These are phyloP conservation scores for Pygocentrus nattereri DNA, from an alignment of 2,797 vertebrate species.

Conservation along the genomic window DNA sequence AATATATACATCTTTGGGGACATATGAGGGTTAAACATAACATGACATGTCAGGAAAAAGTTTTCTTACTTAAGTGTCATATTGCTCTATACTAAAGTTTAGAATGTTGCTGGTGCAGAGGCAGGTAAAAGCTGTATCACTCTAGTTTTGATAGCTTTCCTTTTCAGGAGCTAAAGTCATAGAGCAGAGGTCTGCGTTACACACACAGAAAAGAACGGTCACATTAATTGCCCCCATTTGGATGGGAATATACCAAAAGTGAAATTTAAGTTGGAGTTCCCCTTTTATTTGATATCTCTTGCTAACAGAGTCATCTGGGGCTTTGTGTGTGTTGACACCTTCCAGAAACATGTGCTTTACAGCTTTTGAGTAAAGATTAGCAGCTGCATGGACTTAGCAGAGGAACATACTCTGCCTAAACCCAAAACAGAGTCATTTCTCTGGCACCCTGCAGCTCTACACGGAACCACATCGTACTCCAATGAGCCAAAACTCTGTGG, in stretches of 20 bases:
- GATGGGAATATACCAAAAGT: slow-evolving; percentile 21
- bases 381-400: slow-evolving; percentile 47
- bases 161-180: background rate
- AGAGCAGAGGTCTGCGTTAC: background rate
- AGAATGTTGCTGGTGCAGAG: background rate
- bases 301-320: slow-evolving; percentile 43
- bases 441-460: slow-evolving; percentile 25
- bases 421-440: slow-evolving; percentile 39
- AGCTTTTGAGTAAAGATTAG: slow-evolving; percentile 52
- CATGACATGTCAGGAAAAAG: no score
- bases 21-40: no score
- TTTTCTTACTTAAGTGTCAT: no score
- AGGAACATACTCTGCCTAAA: slow-evolving; percentile 43
- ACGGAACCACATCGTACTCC: slow-evolving; percentile 32
- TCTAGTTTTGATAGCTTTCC: background rate
- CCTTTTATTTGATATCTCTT: slow-evolving; percentile 34
- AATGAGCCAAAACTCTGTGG: slow-evolving; percentile 42
- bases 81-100: background rate
- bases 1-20: no score
- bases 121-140: background rate
- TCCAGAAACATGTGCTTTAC: slow-evolving; percentile 45
- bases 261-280: slow-evolving; percentile 34
- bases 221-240: background rate
- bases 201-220: slow-evolving; percentile 29
- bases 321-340: slow-evolving; percentile 41